Conservation (phyloP, 2,797 vertebrate genomes). For the Dipus sagitta region DNA sequence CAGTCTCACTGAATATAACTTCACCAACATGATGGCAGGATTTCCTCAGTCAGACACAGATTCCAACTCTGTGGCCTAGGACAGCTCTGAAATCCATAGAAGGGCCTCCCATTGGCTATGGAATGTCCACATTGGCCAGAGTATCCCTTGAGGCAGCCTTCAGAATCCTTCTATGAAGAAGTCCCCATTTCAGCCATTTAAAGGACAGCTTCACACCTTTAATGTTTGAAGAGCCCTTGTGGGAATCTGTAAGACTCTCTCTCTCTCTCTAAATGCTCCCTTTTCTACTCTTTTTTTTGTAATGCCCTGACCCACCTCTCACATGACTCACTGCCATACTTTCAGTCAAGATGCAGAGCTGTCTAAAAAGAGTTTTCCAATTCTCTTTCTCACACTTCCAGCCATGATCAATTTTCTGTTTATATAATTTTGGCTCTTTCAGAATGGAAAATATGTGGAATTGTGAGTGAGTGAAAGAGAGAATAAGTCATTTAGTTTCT, state of each 20-base stretch:
- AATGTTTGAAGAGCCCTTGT: not conserved
- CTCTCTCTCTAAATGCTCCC: not conserved
- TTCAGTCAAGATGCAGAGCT: not conserved
- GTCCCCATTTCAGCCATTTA: not conserved
- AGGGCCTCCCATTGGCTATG: not conserved
- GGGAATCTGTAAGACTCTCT: not conserved
- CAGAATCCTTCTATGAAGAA: not conserved
- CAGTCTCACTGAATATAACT: not conserved
- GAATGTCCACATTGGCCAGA: not conserved
- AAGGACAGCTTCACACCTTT: not conserved
- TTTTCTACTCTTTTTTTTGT: not conserved
- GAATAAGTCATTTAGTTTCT: not conserved
- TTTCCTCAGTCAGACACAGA: not conserved
- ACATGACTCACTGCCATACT: not conserved
- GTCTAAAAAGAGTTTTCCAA: not conserved
- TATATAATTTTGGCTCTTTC: not conserved
- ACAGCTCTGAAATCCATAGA: not conserved
- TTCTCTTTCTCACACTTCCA: not conserved
- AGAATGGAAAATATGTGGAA: not conserved
- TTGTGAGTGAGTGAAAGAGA: no score
- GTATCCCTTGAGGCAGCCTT: not conserved
- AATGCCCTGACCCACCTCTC: not conserved
- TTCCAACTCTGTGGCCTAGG: not conserved
- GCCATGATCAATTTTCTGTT: slow-evolving; percentile 10
- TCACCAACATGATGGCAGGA: not conserved